phyloP scores from a whole-genome alignment of 2,888 invertebrate species.

The Lymantria monacha region DNA sequence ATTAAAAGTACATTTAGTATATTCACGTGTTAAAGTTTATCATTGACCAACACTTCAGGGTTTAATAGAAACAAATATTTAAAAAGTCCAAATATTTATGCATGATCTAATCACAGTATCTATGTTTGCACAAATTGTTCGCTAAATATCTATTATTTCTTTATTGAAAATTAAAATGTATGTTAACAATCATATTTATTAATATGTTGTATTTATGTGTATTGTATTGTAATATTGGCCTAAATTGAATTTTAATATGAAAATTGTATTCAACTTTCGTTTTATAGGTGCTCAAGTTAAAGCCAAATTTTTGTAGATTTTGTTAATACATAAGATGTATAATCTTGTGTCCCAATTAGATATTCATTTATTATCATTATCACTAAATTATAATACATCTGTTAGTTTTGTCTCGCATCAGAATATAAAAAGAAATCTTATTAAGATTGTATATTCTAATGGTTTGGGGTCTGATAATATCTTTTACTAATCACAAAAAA shows the following conservation, averaged over 20 bases:
- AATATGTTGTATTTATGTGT: conserved; percentile 7
- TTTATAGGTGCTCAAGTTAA: conserved; percentile 44
- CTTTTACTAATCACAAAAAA: no score
- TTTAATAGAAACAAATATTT: conserved; percentile 21
- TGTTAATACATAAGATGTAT: conserved; percentile 1
- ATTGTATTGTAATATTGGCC: conserved; percentile 31
- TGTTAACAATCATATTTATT: conserved; percentile 15
- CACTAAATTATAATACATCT: no score
- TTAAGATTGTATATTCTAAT: no score
- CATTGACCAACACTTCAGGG: conserved; percentile 56
- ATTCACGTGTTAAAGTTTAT: conserved; percentile 24
- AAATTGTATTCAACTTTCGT: conserved; percentile 8
- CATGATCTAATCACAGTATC: no score
- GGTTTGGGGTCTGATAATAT: no score
- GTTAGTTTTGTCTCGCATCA: no score
- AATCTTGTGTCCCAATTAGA: no score
- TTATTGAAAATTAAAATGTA: conserved; percentile 8
- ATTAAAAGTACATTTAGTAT: conserved; percentile 16
- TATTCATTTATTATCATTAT: no score
- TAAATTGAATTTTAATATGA: conserved; percentile 25
- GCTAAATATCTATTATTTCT: no score
- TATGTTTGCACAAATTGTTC: no score
- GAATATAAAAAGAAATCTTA: no score
- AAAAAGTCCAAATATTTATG: conserved; percentile 7
- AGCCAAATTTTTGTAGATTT: conserved; percentile 52